Percentiles rank a stretch among this genome's conserved stretches.
Evolutionary conservation across 1,140 invertebrate species (phyloP).

Genomic region (Leptinotarsa texana): DNA sequence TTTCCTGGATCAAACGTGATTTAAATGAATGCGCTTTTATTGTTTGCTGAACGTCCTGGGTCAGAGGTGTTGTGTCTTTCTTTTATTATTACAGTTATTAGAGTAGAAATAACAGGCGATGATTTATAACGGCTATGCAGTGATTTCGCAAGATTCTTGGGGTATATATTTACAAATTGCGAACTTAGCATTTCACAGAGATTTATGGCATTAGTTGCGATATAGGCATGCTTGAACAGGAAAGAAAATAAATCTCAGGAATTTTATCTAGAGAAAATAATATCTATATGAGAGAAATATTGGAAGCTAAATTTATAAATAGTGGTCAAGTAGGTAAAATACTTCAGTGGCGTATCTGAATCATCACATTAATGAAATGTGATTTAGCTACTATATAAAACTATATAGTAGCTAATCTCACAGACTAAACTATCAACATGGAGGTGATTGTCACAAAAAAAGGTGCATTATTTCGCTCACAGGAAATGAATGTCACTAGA

Average conservation of each 20-base stretch:
- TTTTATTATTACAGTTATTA: constrained; percentile 5
- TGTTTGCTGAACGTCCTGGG: background rate
- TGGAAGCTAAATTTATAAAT: too few species aligned
- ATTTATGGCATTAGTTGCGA: constrained; percentile 6
- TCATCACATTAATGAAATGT: too few species aligned
- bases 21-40: constrained; percentile 10
- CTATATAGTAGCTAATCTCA: too few species aligned
- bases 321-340: too few species aligned
- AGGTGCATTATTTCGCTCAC: too few species aligned
- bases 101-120: constrained; percentile 5
- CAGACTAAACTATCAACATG: too few species aligned
- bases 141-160: background rate
- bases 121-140: constrained; percentile 5
- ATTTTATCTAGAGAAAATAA: too few species aligned
- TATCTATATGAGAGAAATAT: too few species aligned
- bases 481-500: too few species aligned
- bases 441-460: too few species aligned
- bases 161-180: background rate
- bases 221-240: background rate
- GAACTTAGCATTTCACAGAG: background rate
- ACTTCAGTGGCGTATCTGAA: too few species aligned
- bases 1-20: constrained; percentile 14
- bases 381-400: too few species aligned
- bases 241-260: background rate
- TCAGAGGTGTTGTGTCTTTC: constrained; percentile 12